Base-by-base conservation (phyloP, 1,140 invertebrate species). In the Littorina saxatilis region DNA sequence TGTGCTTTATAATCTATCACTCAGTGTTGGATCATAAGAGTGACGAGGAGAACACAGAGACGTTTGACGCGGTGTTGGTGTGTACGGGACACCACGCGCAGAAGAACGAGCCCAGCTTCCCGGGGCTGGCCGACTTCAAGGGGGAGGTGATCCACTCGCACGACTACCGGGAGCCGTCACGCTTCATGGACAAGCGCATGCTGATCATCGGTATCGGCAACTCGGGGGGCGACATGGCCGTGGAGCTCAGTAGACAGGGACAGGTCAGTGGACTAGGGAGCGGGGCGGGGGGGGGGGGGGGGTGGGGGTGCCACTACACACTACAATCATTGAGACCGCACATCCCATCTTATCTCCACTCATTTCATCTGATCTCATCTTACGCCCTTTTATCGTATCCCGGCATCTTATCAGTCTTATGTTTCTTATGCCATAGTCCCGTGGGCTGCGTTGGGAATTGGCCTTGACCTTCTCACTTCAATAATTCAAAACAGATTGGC, bases 161-260 rank as follows among this genome's bases (percentile, higher is more conserved):
- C 58, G 85, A 91, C 23, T 94, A 94, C 85, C 88, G 90, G 74
- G 75, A 87, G 37, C 74, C 43, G 9, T 52, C 50, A 89, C 87
- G 90, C 20, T 93, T 88, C 81, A 90, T 93, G 73, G 91, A 90
- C 70, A 92, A 93, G 82, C 83, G 87, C 27, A 91, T 93, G 11
- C 84, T 94, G 23, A 88, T 94, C 40, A 85, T 94, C 39, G 94
- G 94, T n/a, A 92, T 94, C 40, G 93, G 93, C 20, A 94, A 94
- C 84, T 94, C 93, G n/a, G 92, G 91, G 9, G 84, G 90, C 0
- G 93, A 94, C 85, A 90, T 91, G 39, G 93, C 93, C 40, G 92
- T 92, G 7, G 94, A 94, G 79, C 79, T 94, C 29, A 89, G 89
- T 39, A 88, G 89, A 61, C 86, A 39, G 47, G 9, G 73, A 50